phyloP scores from a whole-genome alignment of 2,797 vertebrate species.

The Hypotaenidia philippensis region DNA sequence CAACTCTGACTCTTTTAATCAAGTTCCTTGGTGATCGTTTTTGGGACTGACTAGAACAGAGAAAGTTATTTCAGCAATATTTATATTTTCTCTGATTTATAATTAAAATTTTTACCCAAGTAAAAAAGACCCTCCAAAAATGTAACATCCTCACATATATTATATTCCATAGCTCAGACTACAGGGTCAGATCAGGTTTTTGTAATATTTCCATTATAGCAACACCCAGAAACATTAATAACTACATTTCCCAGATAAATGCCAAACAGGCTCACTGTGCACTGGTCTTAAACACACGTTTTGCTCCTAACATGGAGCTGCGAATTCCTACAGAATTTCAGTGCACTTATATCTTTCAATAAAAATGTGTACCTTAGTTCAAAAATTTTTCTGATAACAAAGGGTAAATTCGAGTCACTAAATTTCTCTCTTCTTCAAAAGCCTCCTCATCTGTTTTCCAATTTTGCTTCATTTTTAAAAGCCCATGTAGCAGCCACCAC shows the following conservation, averaged over 20 bases:
- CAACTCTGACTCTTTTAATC: conserved; percentile 9
- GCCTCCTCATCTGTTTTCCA: not conserved
- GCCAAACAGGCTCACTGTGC: not conserved
- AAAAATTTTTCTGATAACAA: not conserved
- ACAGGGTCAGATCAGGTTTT: not conserved
- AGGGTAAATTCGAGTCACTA: not conserved
- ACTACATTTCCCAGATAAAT: not conserved
- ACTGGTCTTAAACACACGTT: not conserved
- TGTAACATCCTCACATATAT: not conserved
- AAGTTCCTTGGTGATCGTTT: not conserved
- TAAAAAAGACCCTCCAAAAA: not conserved
- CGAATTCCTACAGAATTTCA: not conserved
- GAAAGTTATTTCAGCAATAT: not conserved
- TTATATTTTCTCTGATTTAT: not conserved
- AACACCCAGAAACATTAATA: not conserved
- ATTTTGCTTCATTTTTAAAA: not conserved
- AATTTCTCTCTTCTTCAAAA: not conserved
- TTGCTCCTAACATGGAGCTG: not conserved
- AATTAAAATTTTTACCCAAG: not conserved
- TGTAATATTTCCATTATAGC: not conserved
- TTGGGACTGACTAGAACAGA: not conserved
- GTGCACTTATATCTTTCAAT: not conserved
- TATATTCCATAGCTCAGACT: not conserved
- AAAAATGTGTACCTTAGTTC: not conserved
- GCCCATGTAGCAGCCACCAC: not conserved